Conservation (phyloP, 2,113 vertebrate species). For the Triplophysa dalaica region DNA sequence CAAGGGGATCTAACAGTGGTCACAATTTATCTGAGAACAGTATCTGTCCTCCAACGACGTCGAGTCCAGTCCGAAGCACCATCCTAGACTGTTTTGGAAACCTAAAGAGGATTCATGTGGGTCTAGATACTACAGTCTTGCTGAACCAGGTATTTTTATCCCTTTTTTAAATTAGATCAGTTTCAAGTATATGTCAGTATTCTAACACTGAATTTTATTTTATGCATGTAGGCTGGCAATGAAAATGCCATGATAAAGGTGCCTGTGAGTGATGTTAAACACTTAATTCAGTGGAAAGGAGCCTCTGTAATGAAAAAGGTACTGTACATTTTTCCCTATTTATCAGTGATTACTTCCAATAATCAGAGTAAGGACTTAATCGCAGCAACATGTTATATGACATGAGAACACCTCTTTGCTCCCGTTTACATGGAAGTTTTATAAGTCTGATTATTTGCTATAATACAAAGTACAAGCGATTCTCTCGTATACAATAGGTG, state of each 20-base stretch:
- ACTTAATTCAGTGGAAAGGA: conserved; percentile 51
- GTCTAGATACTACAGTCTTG: conserved; percentile 39
- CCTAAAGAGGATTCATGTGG: conserved; percentile 43
- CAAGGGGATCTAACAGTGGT: neutral
- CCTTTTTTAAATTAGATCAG: neutral
- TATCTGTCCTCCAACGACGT: rapidly evolving
- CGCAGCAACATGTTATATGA: too few species aligned
- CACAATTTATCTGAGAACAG: neutral
- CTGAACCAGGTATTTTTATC: conserved; percentile 25
- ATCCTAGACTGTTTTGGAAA: conserved; percentile 51
- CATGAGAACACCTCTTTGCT: too few species aligned
- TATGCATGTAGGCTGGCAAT: conserved; percentile 53
- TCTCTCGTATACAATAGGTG: too few species aligned
- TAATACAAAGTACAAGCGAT: too few species aligned
- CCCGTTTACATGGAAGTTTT: too few species aligned
- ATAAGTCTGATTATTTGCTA: too few species aligned
- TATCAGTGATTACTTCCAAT: neutral
- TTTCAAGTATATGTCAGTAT: neutral
- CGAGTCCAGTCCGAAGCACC: conserved; percentile 48
- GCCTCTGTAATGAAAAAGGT: conserved; percentile 5
- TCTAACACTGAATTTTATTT: conserved; percentile 14
- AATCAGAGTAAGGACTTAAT: too few species aligned
- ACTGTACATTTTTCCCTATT: neutral
- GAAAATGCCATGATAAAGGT: conserved; percentile 59
- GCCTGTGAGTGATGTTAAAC: conserved; percentile 56